These are phyloP conservation scores for Tyrannus savana DNA, from an alignment of 2,113 vertebrate genomes.

Conservation along the genomic window DNA sequence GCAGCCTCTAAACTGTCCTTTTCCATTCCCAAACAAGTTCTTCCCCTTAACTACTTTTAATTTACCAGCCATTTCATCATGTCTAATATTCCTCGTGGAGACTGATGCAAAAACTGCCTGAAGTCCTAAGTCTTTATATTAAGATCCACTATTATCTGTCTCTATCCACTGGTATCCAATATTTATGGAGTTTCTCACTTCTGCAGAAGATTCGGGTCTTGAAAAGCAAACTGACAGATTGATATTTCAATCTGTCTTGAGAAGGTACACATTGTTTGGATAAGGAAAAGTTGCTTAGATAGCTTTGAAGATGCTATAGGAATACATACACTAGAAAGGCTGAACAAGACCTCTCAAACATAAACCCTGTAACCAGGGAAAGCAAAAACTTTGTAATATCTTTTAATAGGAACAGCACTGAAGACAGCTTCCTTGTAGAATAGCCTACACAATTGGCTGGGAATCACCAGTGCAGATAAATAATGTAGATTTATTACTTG, in stretches of 20 bases:
- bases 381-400: not conserved
- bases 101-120: not conserved
- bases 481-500: constrained; percentile 67
- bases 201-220: not conserved
- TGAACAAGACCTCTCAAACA: not conserved
- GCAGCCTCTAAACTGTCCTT: not conserved
- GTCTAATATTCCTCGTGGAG: not conserved
- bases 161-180: fast-evolving
- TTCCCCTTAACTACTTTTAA: not conserved
- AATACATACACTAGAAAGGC: not conserved
- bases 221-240: not conserved
- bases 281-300: not conserved
- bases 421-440: not conserved
- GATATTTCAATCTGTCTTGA: not conserved
- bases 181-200: not conserved
- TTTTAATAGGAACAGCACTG: not conserved
- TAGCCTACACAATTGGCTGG: constrained; percentile 5
- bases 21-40: not conserved
- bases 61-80: not conserved
- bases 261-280: not conserved
- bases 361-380: not conserved
- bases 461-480: constrained; percentile 62
- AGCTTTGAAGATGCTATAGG: not conserved
- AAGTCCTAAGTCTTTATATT: not conserved
- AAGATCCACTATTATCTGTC: not conserved